These are phyloP conservation scores for Ormyrus rosae DNA, from an alignment of 2,888 invertebrate genomes.

Conservation along the genomic window DNA sequence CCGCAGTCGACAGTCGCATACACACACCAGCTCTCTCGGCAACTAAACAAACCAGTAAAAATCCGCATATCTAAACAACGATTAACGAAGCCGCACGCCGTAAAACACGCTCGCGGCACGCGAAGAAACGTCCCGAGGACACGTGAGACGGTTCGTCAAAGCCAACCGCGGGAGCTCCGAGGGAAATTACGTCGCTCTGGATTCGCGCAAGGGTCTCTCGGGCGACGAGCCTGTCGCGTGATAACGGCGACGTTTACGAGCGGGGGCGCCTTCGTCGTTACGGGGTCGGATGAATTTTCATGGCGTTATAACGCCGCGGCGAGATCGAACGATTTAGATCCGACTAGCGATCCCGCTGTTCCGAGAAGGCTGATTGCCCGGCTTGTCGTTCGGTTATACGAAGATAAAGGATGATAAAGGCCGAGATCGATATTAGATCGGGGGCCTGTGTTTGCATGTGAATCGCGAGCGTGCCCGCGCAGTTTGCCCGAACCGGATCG, in stretches of 20 bases:
- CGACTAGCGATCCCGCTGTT: no score
- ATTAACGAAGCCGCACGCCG: no score
- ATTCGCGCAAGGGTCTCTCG: constrained; percentile 17
- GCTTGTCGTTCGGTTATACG: no score
- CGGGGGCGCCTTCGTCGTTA: constrained; percentile 32
- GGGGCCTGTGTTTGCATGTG: no score
- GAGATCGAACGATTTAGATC: not conserved
- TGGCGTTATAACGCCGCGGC: constrained; percentile 29
- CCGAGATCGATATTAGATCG: not conserved
- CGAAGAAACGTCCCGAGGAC: not conserved
- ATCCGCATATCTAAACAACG: no score
- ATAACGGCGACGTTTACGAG: constrained; percentile 19
- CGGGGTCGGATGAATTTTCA: constrained; percentile 54
- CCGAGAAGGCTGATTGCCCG: no score
- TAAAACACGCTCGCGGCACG: not conserved
- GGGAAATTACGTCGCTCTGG: not conserved
- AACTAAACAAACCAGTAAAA: no score
- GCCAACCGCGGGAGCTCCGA: not conserved
- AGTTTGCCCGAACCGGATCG: not conserved
- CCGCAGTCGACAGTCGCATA: not conserved
- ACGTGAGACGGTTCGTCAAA: not conserved
- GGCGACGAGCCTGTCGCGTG: constrained; percentile 48
- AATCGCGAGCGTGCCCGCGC: not conserved
- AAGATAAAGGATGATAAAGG: not conserved
- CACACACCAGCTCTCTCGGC: no score